Conservation (phyloP, 2,113 vertebrate species). For the Acrocephalus arundinaceus region DNA sequence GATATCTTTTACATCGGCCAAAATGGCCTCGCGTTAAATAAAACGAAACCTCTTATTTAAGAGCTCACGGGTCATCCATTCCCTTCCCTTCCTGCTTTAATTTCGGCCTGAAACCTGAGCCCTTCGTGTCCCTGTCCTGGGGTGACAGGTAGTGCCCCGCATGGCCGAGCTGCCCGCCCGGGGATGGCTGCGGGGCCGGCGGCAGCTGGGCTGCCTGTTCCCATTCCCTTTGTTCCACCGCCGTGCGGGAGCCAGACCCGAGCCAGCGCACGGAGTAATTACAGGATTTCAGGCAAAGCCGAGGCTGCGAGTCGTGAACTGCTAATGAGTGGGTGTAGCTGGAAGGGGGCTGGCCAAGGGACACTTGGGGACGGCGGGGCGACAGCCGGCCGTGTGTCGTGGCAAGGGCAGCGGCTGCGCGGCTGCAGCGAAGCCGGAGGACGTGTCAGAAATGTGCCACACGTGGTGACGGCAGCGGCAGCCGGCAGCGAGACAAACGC, state of each 20-base stretch:
- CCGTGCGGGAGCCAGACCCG: neutral
- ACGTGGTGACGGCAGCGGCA: neutral
- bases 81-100: neutral
- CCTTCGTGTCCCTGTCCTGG: neutral
- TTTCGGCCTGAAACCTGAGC: slow-evolving; percentile 17
- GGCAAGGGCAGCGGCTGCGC: neutral
- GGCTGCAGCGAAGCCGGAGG: neutral
- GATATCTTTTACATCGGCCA: neutral
- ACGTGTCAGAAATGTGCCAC: neutral
- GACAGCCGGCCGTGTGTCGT: neutral
- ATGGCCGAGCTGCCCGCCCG: neutral
- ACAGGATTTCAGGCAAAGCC: slow-evolving; percentile 46
- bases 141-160: neutral
- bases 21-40: slow-evolving; percentile 3
- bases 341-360: neutral
- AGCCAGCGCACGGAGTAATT: slow-evolving; percentile 60
- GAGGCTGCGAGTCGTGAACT: slow-evolving; percentile 18
- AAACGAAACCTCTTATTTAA: neutral
- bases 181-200: neutral
- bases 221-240: neutral
- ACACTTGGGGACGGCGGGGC: neutral
- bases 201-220: slow-evolving; percentile 21
- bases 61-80: neutral
- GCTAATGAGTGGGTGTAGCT: slow-evolving; percentile 68
- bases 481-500: neutral